phyloP scores from a whole-genome alignment of 2,797 vertebrate genomes.

The Helicolenus hilgendorfi region DNA sequence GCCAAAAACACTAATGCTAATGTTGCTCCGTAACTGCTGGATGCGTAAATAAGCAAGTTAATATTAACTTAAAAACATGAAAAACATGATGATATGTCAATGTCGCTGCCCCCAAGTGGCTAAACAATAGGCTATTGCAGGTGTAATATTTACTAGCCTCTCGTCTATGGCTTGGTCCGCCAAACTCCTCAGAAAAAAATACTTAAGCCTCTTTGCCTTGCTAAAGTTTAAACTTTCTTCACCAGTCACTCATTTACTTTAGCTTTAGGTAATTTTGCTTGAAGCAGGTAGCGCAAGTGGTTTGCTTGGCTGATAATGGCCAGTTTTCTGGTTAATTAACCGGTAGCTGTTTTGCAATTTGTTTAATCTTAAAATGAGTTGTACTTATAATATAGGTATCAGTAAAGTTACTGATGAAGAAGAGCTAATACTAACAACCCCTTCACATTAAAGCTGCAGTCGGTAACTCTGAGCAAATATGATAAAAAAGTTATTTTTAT shows the following conservation, averaged over 20 bases:
- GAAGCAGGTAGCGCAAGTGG: no score
- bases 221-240: not conserved
- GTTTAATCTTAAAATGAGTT: not conserved
- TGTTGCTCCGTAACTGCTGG: not conserved
- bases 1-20: not conserved
- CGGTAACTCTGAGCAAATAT: not conserved
- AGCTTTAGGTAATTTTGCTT: not conserved
- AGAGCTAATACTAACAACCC: not conserved
- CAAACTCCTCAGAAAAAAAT: not conserved
- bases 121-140: not conserved
- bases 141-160: not conserved
- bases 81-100: not conserved
- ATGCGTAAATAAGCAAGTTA: not conserved
- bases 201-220: not conserved
- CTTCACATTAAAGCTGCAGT: not conserved
- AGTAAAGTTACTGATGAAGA: not conserved
- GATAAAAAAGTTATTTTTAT: not conserved
- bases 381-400: not conserved
- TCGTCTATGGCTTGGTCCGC: not conserved
- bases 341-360: not conserved
- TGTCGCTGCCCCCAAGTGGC: not conserved
- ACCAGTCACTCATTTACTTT: not conserved
- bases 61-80: not conserved
- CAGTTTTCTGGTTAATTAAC: not conserved
- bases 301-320: not conserved